Evolutionary conservation across 35 echinoderm and acorn worm species (phyloP).

Genomic region (Lytechinus variegatus): DNA sequence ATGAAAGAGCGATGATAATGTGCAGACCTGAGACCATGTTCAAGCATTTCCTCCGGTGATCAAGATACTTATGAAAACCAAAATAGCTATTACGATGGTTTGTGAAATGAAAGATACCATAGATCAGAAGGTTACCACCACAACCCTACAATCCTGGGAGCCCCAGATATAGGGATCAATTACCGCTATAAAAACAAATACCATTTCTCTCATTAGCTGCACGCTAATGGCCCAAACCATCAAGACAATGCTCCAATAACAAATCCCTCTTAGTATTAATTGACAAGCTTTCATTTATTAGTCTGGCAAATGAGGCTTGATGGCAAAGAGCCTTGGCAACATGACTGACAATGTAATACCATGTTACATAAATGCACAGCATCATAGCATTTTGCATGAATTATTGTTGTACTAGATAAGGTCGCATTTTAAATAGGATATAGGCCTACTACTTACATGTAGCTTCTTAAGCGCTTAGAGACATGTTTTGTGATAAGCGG

Average conservation of each 20-base stretch:
- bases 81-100: neutral
- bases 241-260: neutral
- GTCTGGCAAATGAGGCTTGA: neutral
- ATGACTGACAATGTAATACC: neutral
- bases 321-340: neutral
- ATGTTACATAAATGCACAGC: neutral
- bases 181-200: neutral
- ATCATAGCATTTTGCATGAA: neutral
- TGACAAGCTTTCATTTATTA: neutral
- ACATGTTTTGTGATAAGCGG: no score
- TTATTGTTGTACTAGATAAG: neutral
- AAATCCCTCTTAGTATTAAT: neutral
- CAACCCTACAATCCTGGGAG: neutral
- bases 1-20: neutral
- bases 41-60: neutral
- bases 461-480: no score
- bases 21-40: neutral
- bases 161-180: neutral
- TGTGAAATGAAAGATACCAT: neutral
- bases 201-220: neutral
- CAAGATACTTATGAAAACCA: neutral
- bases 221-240: neutral
- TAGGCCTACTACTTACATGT: no score
- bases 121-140: neutral
- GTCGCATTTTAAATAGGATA: neutral